These are phyloP conservation scores for Leptinotarsa undecemlineata DNA, from an alignment of 1,140 invertebrate genomes.

Conservation along the genomic window DNA sequence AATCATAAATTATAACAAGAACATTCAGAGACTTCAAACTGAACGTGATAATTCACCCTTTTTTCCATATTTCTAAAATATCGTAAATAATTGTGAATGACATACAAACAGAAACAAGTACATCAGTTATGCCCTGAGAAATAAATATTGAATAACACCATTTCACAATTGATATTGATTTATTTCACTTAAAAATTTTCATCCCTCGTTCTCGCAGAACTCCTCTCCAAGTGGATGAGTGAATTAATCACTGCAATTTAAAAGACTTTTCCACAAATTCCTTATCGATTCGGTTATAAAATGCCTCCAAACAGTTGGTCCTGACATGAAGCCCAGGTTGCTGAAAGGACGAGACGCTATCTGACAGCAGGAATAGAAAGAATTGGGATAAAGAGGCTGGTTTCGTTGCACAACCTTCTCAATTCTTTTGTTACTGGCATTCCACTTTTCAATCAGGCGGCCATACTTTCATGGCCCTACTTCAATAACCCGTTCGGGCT, in stretches of 20 bases:
- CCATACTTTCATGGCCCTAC: slow-evolving; percentile 8
- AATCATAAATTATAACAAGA: no score
- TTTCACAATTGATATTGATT: background rate
- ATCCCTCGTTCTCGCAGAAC: background rate
- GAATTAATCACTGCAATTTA: background rate
- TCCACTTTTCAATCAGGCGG: slow-evolving; percentile 26
- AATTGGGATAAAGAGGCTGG: slow-evolving; percentile 10
- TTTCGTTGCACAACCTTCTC: slow-evolving; percentile 13
- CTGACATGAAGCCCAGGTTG: slow-evolving; percentile 15
- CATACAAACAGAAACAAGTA: no score
- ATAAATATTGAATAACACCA: no score
- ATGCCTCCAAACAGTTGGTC: background rate
- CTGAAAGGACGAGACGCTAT: slow-evolving; percentile 9
- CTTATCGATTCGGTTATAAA: background rate
- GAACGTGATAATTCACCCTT: no score
- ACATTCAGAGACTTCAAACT: no score
- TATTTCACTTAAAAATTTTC: background rate
- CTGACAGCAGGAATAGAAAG: slow-evolving; percentile 10
- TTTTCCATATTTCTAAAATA: no score
- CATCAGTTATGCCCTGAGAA: no score
- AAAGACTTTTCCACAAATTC: background rate
- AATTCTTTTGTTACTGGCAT: slow-evolving; percentile 28
- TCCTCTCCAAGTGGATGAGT: background rate
- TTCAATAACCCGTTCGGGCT: slow-evolving; percentile 17
- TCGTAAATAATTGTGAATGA: no score